Evolutionary conservation across 2,797 vertebrate species (phyloP).

Genomic region (Todus mexicanus): DNA sequence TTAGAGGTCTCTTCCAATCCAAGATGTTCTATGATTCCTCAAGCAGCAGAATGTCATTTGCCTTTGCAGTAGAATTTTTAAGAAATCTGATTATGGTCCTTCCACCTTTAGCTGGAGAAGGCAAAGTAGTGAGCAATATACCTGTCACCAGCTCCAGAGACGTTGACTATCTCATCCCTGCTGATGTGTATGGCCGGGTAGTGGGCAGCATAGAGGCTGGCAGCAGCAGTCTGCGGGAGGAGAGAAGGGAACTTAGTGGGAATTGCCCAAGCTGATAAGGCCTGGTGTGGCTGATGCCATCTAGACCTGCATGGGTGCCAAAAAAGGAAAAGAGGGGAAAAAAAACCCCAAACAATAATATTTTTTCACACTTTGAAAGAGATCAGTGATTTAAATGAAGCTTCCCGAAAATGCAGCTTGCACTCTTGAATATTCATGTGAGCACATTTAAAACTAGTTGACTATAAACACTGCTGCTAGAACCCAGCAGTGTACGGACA

Average conservation of each 20-base stretch:
- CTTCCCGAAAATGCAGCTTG: conserved; percentile 11
- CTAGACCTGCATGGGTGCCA: background rate
- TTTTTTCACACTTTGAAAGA: background rate
- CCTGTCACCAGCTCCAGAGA: conserved; percentile 93
- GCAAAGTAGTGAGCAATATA: background rate
- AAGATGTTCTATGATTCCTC: too few relatives aligned
- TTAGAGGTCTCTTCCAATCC: too few relatives aligned
- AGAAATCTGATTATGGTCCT: background rate
- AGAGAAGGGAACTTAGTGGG: background rate
- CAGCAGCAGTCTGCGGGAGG: conserved; percentile 4
- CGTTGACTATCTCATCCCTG: conserved; percentile 80
- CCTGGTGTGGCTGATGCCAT: background rate
- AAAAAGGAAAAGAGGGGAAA: too few relatives aligned
- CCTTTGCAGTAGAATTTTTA: background rate
- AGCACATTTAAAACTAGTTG: background rate
- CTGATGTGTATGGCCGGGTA: conserved; percentile 79
- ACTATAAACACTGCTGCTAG: background rate
- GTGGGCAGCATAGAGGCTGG: conserved; percentile 79
- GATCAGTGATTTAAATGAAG: background rate
- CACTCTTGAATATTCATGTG: background rate
- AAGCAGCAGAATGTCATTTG: background rate
- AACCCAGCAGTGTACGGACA: background rate
- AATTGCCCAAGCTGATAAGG: background rate
- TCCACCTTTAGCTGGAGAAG: background rate
- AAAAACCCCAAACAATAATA: background rate